Conservation (phyloP, 2,113 vertebrate species). For the Panurus biarmicus region DNA sequence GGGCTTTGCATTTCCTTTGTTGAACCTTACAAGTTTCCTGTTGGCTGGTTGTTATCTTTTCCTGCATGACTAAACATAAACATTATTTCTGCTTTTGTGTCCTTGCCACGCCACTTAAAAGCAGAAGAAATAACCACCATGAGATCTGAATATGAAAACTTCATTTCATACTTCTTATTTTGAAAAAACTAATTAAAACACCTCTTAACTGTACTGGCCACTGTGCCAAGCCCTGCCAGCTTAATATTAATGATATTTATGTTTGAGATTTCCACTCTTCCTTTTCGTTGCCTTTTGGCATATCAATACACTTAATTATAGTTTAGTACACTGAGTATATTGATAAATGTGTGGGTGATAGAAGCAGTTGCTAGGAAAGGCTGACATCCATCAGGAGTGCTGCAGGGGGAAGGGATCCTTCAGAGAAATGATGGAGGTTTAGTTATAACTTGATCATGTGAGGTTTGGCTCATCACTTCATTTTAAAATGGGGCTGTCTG, state of each 20-base stretch:
- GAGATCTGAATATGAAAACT: background rate
- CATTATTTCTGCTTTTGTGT: background rate
- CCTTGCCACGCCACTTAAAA: background rate
- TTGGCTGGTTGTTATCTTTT: background rate
- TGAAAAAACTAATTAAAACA: background rate
- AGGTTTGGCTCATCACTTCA: background rate
- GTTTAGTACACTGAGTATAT: background rate
- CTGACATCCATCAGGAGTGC: background rate
- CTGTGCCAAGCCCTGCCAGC: background rate
- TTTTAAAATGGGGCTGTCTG: background rate
- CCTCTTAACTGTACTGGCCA: background rate
- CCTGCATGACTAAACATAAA: background rate
- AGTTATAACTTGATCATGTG: background rate
- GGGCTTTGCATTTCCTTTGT: background rate
- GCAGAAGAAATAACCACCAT: fast-evolving
- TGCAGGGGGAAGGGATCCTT: background rate
- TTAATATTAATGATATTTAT: background rate
- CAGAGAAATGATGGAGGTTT: background rate
- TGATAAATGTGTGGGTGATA: background rate
- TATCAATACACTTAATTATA: background rate
- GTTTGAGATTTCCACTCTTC: background rate
- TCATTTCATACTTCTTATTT: background rate
- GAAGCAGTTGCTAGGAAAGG: background rate
- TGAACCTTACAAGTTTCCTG: background rate
- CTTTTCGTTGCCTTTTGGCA: background rate